These are phyloP conservation scores for Drosophila ambigua DNA, from an alignment of 1,140 invertebrate genomes.

Conservation along the genomic window DNA sequence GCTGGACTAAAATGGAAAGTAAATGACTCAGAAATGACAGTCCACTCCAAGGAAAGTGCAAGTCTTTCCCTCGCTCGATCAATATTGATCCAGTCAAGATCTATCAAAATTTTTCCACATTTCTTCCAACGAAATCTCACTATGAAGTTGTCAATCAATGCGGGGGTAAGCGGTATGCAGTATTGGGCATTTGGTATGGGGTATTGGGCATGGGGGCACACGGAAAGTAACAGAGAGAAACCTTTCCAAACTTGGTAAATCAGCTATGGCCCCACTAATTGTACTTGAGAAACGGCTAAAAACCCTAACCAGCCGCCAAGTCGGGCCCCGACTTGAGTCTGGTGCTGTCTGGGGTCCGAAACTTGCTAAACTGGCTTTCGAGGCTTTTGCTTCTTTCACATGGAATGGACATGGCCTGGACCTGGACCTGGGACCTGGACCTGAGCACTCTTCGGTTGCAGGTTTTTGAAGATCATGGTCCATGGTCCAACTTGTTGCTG, in stretches of 20 bases:
- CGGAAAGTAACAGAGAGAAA: constrained; percentile 6
- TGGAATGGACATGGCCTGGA: constrained; percentile 15
- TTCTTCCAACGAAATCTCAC: constrained; percentile 1
- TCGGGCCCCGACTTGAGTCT: constrained; percentile 17
- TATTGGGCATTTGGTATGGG: no score
- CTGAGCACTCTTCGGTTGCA: constrained; percentile 62
- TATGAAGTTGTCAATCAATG: constrained; percentile 30
- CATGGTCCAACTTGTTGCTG: constrained; percentile 63
- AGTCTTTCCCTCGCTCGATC: constrained; percentile 11
- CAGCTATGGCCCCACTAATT: constrained; percentile 30
- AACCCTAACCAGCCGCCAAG: constrained; percentile 37
- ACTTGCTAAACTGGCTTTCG: constrained; percentile 73
- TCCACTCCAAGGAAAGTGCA: constrained; percentile 25
- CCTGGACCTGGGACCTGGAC: constrained; percentile 25
- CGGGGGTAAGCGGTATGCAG: no score
- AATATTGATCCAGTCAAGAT: constrained; percentile 14
- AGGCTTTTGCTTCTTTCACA: constrained; percentile 57
- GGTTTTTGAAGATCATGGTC: constrained; percentile 77
- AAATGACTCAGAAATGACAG: constrained; percentile 20
- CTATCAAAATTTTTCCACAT: neutral
- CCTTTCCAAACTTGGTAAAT: neutral
- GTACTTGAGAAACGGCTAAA: constrained; percentile 12
- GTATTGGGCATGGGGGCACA: neutral
- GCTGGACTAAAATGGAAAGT: constrained; percentile 32
- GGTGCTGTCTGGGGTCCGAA: constrained; percentile 26